Percentiles rank a stretch among this genome's conserved stretches.
Evolutionary conservation across 2,113 vertebrate species (phyloP).

Genomic region (Nibea coibor): DNA sequence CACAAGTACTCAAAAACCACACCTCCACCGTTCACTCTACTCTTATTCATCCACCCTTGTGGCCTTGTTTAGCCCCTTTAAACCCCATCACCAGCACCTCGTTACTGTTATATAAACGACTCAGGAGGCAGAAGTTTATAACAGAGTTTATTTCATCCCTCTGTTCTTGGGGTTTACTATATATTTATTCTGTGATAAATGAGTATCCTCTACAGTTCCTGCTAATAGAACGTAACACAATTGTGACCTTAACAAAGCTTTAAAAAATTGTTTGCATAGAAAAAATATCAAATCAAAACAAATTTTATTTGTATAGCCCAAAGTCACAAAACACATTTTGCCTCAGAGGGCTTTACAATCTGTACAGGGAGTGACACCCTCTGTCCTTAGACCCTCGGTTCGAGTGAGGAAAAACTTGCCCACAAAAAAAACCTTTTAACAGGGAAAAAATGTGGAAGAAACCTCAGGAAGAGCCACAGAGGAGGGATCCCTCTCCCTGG

Average conservation of each 20-base stretch:
- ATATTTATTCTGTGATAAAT: neutral
- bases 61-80: neutral
- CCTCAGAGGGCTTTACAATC: too few species aligned
- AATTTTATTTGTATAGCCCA: too few species aligned
- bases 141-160: neutral
- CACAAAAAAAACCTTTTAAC: too few species aligned
- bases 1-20: neutral
- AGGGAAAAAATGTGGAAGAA: too few species aligned
- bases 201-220: neutral
- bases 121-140: neutral
- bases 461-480: too few species aligned
- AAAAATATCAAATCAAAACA: too few species aligned
- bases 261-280: neutral
- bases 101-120: neutral
- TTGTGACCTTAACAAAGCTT: neutral
- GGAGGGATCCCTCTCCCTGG: too few species aligned
- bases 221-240: neutral
- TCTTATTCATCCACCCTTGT: neutral
- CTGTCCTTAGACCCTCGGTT: too few species aligned
- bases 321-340: too few species aligned
- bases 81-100: neutral
- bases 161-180: neutral
- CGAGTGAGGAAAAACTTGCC: too few species aligned
- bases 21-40: neutral
- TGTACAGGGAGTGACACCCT: too few species aligned